Base-by-base conservation (phyloP, 2,113 vertebrate genomes). In the Megaleporinus macrocephalus region DNA sequence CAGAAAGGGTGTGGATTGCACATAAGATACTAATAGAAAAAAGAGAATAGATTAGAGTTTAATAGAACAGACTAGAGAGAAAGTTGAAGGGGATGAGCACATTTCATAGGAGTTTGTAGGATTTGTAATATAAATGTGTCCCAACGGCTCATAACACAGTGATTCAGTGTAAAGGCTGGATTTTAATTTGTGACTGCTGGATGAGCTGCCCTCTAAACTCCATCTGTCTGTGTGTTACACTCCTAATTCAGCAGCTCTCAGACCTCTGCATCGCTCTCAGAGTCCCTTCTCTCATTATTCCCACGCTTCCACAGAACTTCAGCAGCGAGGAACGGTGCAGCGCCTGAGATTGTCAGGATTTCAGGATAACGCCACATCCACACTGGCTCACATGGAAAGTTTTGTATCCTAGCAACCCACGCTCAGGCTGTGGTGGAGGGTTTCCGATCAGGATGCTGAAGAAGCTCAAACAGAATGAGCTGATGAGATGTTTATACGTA, bases 331-430 rank as follows among this genome's bases (percentile, higher is more conserved):
- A 41, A 27, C 6, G 13, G n/a, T 65, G 20, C 44, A 55, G 18
- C 33, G 18, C 10, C 18, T 65, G 69, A 33, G 27, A 73, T 27
- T 78, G 68, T 59, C 26, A 24, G 18, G 9, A 73, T 86, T 70
- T 76, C 65, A 68, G 15, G 20, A 66, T n/a, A n/a, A 57, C 69
- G 65, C 47, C 66, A 73, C n/a, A 47, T 82, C 51, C 9, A 76
- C 41, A 29, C 33, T 61, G 76, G 78, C 77, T 84, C 62, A 75
- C 49, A 65, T n/a, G 36, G 78, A 79, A 55, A 78, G 22, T 55
- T 83, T 73, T 74, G 80, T 83, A 75, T 80, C 83, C 84, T 86
- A 84, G 82, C 80, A 84, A 84, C 82, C 62, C 49, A 63, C 36
- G 30, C 44, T 29, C 44, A 59, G 47, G 22, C 24, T 59, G 22